These are phyloP conservation scores for Griposia aprilina DNA, from an alignment of 2,888 invertebrate genomes.

Conservation along the genomic window DNA sequence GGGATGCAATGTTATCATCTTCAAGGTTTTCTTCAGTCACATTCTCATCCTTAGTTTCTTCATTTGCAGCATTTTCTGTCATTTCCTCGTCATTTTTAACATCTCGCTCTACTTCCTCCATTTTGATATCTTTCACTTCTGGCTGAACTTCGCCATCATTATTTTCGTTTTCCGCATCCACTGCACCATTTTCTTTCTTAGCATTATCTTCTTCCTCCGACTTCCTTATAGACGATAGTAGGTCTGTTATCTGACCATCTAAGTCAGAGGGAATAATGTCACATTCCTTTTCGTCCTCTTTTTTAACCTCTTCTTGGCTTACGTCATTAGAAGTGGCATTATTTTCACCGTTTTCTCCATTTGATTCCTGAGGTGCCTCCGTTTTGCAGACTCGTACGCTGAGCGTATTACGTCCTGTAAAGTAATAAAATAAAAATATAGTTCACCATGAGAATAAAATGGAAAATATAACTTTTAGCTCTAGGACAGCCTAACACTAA, in stretches of 20 bases:
- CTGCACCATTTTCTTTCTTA: conserved; percentile 26
- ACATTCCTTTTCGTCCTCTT: conserved; percentile 25
- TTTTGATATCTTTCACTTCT: not conserved
- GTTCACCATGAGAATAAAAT: not conserved
- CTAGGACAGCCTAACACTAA: not conserved
- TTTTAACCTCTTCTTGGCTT: not conserved
- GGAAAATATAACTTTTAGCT: not conserved
- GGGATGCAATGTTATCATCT: conserved; percentile 4
- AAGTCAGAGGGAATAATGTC: conserved; percentile 63
- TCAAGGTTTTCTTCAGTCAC: conserved; percentile 6
- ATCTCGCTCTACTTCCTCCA: conserved; percentile 19
- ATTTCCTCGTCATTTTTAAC: conserved; percentile 28
- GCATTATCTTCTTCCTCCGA: conserved; percentile 64
- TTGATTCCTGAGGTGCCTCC: conserved; percentile 23
- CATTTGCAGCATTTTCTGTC: conserved; percentile 23
- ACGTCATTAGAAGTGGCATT: conserved; percentile 15
- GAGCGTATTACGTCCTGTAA: conserved; percentile 74
- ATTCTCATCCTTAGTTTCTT: conserved; percentile 20
- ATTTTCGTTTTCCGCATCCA: conserved; percentile 21
- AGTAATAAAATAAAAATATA: conserved; percentile 9
- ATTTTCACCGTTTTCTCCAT: conserved; percentile 40
- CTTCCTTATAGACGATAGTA: conserved; percentile 76
- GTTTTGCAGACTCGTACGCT: conserved; percentile 74
- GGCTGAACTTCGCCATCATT: conserved; percentile 21
- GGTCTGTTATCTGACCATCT: conserved; percentile 78